Evolutionary conservation across 2,113 vertebrate species (phyloP).

Genomic region (Dendropsophus ebraccatus): DNA sequence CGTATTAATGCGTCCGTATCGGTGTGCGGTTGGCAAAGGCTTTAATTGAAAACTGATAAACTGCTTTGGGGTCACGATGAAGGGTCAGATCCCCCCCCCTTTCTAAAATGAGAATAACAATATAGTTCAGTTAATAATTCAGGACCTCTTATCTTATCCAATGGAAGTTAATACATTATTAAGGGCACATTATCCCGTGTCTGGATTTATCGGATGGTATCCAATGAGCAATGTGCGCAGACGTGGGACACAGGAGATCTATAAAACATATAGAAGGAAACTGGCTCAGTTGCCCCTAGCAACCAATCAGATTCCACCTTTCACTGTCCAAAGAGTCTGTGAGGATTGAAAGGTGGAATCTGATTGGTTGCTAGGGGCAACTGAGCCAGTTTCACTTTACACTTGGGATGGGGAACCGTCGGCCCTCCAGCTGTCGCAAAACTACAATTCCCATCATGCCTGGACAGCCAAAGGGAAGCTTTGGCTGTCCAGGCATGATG

Average conservation of each 20-base stretch:
- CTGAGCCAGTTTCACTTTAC: no score
- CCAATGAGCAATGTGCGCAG: neutral
- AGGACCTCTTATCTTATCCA: slow-evolving; percentile 46
- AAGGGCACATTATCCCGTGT: slow-evolving; percentile 10
- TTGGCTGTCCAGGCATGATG: no score
- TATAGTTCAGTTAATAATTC: slow-evolving; percentile 48
- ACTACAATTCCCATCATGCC: no score
- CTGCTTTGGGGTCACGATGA: slow-evolving; percentile 8
- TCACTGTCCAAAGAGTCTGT: no score
- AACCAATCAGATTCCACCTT: no score
- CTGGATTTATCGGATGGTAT: neutral
- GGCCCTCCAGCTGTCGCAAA: no score
- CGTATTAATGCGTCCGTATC: neutral
- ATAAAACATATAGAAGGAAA: neutral
- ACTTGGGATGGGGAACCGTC: no score
- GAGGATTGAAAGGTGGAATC: no score
- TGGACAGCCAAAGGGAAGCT: no score
- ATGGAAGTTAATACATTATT: slow-evolving; percentile 51
- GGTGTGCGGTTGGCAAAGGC: slow-evolving; percentile 5
- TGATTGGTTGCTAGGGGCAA: no score
- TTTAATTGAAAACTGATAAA: slow-evolving; percentile 52
- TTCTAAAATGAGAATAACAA: slow-evolving; percentile 11
- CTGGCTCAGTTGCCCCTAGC: no score
- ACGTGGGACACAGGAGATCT: neutral
- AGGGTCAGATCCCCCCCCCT: slow-evolving; percentile 6